Conservation (phyloP, 2,113 vertebrate species). For the Melanocharis versteri region DNA sequence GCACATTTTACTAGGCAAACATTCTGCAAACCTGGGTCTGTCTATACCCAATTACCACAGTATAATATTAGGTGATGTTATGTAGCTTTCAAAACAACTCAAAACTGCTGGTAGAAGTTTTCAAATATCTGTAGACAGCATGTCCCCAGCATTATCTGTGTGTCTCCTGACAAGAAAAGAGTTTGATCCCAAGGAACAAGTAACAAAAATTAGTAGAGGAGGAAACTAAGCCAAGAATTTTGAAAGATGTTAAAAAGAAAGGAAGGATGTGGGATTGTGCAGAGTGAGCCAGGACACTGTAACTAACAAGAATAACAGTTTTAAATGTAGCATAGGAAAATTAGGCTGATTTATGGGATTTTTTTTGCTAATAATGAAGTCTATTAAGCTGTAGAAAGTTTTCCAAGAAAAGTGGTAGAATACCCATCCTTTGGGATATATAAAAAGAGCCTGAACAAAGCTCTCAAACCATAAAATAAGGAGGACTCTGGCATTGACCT, state of each 20-base stretch:
- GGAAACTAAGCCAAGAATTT: background rate
- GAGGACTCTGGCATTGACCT: background rate
- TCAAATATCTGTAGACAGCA: background rate
- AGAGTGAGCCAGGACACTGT: background rate
- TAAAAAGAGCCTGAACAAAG: constrained; percentile 44
- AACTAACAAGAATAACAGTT: constrained; percentile 21
- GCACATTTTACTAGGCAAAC: background rate
- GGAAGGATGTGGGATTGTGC: background rate
- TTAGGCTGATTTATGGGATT: constrained; percentile 3
- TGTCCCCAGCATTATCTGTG: background rate
- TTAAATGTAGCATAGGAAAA: constrained; percentile 40
- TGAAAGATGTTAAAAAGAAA: background rate
- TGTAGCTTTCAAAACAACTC: background rate
- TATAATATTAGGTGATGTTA: background rate
- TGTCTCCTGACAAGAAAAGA: background rate
- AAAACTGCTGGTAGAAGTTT: background rate
- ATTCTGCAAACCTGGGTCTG: background rate
- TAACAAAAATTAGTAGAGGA: background rate
- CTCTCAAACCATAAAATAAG: constrained; percentile 26
- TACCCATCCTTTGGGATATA: constrained; percentile 42
- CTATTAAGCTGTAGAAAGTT: background rate
- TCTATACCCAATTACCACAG: background rate
- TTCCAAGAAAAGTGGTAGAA: constrained; percentile 49
- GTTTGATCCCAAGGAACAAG: background rate
- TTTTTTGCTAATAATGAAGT: constrained; percentile 27